Conservation (phyloP, 2,113 vertebrate genomes). For the Zosterops lateralis region DNA sequence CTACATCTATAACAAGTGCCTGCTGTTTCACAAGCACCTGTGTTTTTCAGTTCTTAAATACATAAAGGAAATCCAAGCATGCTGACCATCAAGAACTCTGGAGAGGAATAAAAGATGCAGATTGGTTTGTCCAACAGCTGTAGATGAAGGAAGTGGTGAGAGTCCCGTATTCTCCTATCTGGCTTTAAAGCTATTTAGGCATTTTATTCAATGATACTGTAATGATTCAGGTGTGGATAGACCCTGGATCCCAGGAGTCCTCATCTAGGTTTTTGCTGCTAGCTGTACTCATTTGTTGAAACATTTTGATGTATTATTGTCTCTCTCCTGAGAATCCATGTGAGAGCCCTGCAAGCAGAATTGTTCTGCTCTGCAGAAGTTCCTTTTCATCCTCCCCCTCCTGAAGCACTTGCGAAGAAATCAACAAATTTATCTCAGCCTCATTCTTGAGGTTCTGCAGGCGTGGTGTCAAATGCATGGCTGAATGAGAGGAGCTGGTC, state of each 20-base stretch:
- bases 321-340: neutral
- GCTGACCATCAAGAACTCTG: neutral
- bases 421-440: neutral
- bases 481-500: neutral
- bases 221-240: neutral
- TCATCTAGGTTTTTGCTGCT: neutral
- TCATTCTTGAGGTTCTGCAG: neutral
- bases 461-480: neutral
- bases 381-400: neutral
- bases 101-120: neutral
- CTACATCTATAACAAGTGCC: neutral
- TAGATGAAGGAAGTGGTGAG: neutral
- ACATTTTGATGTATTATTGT: neutral
- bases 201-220: neutral
- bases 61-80: neutral
- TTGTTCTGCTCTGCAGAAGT: neutral
- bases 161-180: neutral
- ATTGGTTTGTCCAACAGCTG: neutral
- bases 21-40: neutral
- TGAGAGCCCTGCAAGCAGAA: neutral
- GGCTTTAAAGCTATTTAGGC: neutral
- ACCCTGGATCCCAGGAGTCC: neutral
- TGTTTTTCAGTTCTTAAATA: neutral
- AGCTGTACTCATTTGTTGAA: neutral
- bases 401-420: neutral